Evolutionary conservation across 2,113 vertebrate species (phyloP).

Genomic region (Pimephales promelas): DNA sequence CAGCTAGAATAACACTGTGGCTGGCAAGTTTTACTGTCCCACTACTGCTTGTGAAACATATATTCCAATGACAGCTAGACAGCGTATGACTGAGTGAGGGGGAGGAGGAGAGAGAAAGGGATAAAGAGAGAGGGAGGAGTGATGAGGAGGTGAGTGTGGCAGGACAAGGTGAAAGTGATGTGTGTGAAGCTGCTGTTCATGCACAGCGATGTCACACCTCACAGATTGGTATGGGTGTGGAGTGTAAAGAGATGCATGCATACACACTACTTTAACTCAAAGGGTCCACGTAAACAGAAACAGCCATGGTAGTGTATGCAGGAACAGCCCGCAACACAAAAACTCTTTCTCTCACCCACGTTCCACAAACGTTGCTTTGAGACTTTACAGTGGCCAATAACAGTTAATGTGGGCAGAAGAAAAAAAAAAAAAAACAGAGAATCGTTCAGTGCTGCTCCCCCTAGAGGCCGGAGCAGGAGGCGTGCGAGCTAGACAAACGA

Average conservation of each 20-base stretch:
- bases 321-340: slow-evolving; percentile 36
- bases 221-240: slow-evolving; percentile 52
- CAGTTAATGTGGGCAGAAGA: slow-evolving; percentile 47
- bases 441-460: slow-evolving; percentile 64
- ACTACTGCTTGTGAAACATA: slow-evolving; percentile 76
- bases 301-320: neutral
- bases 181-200: slow-evolving; percentile 72
- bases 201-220: slow-evolving; percentile 42
- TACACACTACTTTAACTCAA: neutral
- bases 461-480: slow-evolving; percentile 68
- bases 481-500: slow-evolving; percentile 67
- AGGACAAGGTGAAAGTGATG: slow-evolving; percentile 74
- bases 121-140: slow-evolving; percentile 58
- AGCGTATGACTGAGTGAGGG: slow-evolving; percentile 65
- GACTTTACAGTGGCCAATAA: slow-evolving; percentile 63
- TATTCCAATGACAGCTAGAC: slow-evolving; percentile 75
- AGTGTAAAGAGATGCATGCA: slow-evolving; percentile 53
- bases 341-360: slow-evolving; percentile 58
- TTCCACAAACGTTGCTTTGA: slow-evolving; percentile 67
- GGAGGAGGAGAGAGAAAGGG: slow-evolving; percentile 53
- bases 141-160: slow-evolving; percentile 50
- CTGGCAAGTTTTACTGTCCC: slow-evolving; percentile 76
- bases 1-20: slow-evolving; percentile 74
- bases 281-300: neutral
- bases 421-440: slow-evolving; percentile 61